A percentile compares a stretch with the other conserved stretches of the same genome.
Conservation (phyloP, 1,140 invertebrate genomes). For the Pachyrhynchus sulphureomaculatus region DNA sequence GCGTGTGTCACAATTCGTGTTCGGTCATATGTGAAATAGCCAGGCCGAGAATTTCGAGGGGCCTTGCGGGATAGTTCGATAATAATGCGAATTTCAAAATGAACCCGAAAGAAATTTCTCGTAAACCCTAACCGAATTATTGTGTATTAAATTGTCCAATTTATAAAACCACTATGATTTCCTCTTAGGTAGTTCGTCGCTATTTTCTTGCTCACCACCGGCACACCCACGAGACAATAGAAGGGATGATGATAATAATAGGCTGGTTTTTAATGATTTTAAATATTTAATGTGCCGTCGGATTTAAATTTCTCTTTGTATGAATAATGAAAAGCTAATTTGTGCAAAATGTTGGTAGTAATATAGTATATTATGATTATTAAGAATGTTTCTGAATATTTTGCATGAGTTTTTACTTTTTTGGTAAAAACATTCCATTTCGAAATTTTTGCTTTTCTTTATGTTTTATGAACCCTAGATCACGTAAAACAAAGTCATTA, state of each 20-base stretch:
- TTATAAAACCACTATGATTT: constrained; percentile 46
- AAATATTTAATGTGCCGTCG: constrained; percentile 9
- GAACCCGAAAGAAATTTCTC: constrained; percentile 45
- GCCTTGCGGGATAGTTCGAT: constrained; percentile 19
- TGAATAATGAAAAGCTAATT: too few species aligned
- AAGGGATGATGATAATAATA: constrained; percentile 42
- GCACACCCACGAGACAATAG: constrained; percentile 35
- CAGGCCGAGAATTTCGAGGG: constrained; percentile 19
- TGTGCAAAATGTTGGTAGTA: too few species aligned
- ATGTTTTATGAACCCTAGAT: too few species aligned
- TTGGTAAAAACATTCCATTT: too few species aligned
- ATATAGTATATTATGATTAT: too few species aligned
- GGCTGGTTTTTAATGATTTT: constrained; percentile 26
- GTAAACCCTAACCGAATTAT: constrained; percentile 43
- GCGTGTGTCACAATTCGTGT: constrained; percentile 42
- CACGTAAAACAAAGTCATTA: too few species aligned
- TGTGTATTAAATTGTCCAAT: constrained; percentile 47
- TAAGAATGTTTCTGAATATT: too few species aligned
- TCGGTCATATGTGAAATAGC: constrained; percentile 47
- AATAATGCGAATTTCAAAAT: constrained; percentile 44
- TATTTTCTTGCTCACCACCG: constrained; percentile 20
- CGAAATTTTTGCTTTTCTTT: too few species aligned
- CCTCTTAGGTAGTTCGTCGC: constrained; percentile 32
- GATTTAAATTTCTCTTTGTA: too few species aligned
- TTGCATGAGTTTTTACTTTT: too few species aligned